Conservation (phyloP, 2,888 invertebrate genomes). For the Caenorhabditis sinica region DNA sequence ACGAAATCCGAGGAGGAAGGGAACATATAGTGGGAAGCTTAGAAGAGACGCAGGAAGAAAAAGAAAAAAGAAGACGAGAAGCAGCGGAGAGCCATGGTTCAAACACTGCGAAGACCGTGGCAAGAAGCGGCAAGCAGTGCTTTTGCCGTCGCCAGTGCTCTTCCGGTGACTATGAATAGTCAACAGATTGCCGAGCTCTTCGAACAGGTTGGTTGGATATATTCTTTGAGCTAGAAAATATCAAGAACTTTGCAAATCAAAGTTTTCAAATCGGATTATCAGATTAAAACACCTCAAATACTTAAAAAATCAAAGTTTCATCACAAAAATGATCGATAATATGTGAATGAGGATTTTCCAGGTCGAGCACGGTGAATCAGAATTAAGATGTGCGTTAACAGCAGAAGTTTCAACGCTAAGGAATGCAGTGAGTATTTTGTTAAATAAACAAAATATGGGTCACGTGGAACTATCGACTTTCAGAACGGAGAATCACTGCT, state of each 20-base stretch:
- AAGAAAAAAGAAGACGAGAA: constrained; percentile 42
- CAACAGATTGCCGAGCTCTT: constrained; percentile 71
- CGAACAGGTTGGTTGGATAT: constrained; percentile 63
- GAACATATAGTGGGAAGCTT: constrained; percentile 3
- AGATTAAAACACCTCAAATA: constrained; percentile 15
- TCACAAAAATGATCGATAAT: constrained; percentile 7
- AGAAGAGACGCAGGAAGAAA: constrained; percentile 28
- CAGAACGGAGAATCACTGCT: constrained; percentile 82
- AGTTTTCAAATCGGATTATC: neutral
- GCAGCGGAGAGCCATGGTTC: constrained; percentile 57
- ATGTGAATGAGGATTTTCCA: constrained; percentile 26
- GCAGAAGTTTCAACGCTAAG: constrained; percentile 59
- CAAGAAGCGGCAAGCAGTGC: constrained; percentile 71
- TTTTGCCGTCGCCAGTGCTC: constrained; percentile 73
- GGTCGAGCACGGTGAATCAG: constrained; percentile 67
- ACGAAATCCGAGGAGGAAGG: constrained; percentile 12
- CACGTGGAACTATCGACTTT: constrained; percentile 38
- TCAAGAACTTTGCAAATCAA: neutral
- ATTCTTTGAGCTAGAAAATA: neutral
- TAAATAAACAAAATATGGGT: neutral
- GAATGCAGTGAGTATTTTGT: constrained; percentile 66
- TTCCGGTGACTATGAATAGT: constrained; percentile 72
- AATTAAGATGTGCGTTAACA: constrained; percentile 55
- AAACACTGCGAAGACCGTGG: constrained; percentile 68
- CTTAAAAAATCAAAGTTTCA: neutral